These are phyloP conservation scores for Pseudachorutes palmiensis DNA, from an alignment of 1,140 invertebrate species.

Conservation along the genomic window DNA sequence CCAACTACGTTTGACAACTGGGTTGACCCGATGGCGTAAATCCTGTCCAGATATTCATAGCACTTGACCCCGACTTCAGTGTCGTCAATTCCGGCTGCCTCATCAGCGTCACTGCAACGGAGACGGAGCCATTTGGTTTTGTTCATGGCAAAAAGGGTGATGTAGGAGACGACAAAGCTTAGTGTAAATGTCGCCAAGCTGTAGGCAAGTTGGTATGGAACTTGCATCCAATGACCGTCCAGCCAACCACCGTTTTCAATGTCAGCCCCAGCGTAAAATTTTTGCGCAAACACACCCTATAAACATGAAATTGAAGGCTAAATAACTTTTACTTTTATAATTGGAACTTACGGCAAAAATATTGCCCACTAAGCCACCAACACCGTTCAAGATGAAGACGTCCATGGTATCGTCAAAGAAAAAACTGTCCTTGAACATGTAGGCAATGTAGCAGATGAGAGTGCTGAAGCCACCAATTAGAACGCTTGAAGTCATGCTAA, in stretches of 20 bases:
- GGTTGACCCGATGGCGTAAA: too few relatives aligned
- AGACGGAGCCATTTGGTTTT: constrained; percentile 8
- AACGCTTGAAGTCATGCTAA: not conserved
- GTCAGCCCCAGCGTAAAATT: not conserved
- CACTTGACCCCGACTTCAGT: constrained; percentile 9
- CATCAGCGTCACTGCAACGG: not conserved
- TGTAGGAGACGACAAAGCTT: not conserved
- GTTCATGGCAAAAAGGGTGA: constrained; percentile 7
- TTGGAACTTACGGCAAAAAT: constrained; percentile 5
- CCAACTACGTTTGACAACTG: too few relatives aligned
- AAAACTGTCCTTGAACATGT: not conserved
- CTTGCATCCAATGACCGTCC: constrained; percentile 16
- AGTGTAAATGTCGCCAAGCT: not conserved
- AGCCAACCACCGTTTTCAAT: constrained; percentile 5
- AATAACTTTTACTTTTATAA: not conserved
- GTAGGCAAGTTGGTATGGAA: constrained; percentile 10
- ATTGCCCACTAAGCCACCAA: constrained; percentile 12
- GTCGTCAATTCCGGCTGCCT: constrained; percentile 7
- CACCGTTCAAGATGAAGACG: constrained; percentile 16
- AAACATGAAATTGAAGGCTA: too few relatives aligned
- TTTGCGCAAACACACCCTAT: constrained; percentile 14
- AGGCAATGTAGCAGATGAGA: not conserved
- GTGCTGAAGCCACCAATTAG: not conserved
- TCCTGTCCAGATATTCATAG: constrained; percentile 13
- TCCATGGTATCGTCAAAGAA: constrained; percentile 13